Evolutionary conservation across 2,888 invertebrate genomes (phyloP).

Genomic region (Noctua comes): DNA sequence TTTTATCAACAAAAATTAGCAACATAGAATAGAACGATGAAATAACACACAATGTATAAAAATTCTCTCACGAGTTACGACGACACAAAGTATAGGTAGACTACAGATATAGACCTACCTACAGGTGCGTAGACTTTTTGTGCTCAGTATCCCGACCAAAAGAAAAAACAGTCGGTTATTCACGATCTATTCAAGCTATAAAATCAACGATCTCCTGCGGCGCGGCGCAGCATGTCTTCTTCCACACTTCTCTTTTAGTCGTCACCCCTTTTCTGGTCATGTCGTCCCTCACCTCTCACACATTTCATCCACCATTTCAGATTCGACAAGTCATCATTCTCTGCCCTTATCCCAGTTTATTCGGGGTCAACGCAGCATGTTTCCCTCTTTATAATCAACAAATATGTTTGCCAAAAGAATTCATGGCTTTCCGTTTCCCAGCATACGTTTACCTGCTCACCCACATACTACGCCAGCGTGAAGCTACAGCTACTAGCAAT

Average conservation of each 20-base stretch:
- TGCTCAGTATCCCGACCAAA: too few species aligned
- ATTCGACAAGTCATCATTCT: neutral
- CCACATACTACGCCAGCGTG: slow-evolving; percentile 61
- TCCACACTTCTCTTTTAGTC: too few species aligned
- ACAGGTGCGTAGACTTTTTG: too few species aligned
- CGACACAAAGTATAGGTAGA: too few species aligned
- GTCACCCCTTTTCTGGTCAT: neutral
- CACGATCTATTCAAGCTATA: too few species aligned
- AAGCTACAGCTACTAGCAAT: slow-evolving; percentile 56
- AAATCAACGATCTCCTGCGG: too few species aligned
- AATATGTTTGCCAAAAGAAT: slow-evolving; percentile 39
- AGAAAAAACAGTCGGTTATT: too few species aligned
- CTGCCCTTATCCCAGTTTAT: neutral
- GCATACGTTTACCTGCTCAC: slow-evolving; percentile 56
- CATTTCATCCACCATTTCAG: neutral
- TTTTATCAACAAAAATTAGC: too few species aligned
- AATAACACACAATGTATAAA: neutral
- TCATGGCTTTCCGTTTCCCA: slow-evolving; percentile 35
- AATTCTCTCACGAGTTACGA: too few species aligned
- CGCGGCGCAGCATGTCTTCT: too few species aligned
- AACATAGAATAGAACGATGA: too few species aligned
- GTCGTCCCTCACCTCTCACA: neutral
- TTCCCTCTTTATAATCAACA: neutral
- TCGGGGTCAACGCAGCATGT: neutral
- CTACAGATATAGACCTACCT: too few species aligned